A percentile compares a stretch with the other conserved stretches of the same genome.
phyloP scores from a whole-genome alignment of 1,140 invertebrate species.

The Zaprionus nigranus region DNA sequence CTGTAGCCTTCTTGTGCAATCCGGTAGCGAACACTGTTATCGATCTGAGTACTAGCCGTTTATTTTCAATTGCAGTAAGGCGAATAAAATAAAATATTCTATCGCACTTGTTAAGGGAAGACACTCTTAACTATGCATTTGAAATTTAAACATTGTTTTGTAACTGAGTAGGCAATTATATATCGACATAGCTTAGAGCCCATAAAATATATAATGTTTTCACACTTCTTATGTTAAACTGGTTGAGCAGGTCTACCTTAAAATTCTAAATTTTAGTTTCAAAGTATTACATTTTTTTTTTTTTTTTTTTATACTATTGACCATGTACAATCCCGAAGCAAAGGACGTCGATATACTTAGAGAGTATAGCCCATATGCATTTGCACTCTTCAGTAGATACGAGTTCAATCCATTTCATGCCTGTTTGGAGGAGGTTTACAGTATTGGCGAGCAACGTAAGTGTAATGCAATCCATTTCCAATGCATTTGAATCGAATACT shows the following conservation, averaged over 20 bases:
- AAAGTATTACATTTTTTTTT: not conserved
- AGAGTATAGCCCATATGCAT: not conserved
- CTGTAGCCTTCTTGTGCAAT: too few species aligned
- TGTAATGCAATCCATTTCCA: not conserved
- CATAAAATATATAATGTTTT: not conserved
- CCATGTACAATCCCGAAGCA: not conserved
- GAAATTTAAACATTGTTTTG: not conserved
- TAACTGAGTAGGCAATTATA: not conserved
- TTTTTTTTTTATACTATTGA: not conserved
- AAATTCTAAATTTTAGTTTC: not conserved
- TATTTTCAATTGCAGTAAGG: too few species aligned
- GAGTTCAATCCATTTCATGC: not conserved
- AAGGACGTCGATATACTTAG: not conserved
- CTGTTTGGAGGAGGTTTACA: fast-evolving
- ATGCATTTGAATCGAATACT: not conserved
- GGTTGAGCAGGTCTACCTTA: not conserved
- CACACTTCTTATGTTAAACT: not conserved
- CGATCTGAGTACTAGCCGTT: too few species aligned
- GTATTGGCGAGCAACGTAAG: not conserved
- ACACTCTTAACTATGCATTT: too few species aligned
- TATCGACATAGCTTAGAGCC: too few species aligned
- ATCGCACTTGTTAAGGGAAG: too few species aligned
- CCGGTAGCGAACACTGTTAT: too few species aligned
- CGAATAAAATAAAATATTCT: too few species aligned
- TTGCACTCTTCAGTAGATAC: not conserved